A percentile compares a stretch with the other conserved stretches of the same genome.
These are phyloP conservation scores for Acrobasis suavella DNA, from an alignment of 2,888 invertebrate genomes.

Conservation along the genomic window DNA sequence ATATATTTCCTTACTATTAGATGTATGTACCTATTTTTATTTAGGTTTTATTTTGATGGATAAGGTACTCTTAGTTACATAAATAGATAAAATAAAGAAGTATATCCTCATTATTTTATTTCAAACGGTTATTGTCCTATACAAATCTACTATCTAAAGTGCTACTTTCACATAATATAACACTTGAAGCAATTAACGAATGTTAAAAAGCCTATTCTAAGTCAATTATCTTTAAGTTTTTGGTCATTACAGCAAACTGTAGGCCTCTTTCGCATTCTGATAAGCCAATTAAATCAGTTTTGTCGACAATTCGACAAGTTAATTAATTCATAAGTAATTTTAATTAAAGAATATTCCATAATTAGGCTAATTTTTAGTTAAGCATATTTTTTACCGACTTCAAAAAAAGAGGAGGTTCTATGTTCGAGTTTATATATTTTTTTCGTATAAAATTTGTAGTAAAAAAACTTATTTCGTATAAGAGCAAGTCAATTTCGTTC, in stretches of 20 bases:
- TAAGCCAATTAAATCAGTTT: conserved; percentile 4
- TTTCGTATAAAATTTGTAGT: not conserved
- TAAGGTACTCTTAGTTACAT: too few species aligned
- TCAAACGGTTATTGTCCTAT: not conserved
- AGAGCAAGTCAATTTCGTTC: too few species aligned
- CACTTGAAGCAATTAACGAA: not conserved
- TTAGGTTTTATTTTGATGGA: too few species aligned
- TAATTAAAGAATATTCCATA: not conserved
- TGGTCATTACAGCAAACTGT: conserved; percentile 7
- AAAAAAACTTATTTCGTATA: not conserved
- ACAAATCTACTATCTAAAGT: not conserved
- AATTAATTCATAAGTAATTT: not conserved
- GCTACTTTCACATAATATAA: not conserved
- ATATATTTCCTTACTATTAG: too few species aligned
- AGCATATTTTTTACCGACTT: too few species aligned
- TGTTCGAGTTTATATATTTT: too few species aligned
- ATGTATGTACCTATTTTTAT: too few species aligned
- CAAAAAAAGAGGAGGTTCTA: too few species aligned
- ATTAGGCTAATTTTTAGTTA: not conserved
- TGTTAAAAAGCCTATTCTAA: not conserved
- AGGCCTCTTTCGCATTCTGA: not conserved
- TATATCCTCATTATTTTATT: not conserved
- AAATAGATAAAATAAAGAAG: too few species aligned
- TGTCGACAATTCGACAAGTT: not conserved
- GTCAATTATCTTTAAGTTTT: conserved; percentile 12